phyloP scores from a whole-genome alignment of 2,888 invertebrate species.

The Caenorhabditis parvicauda region DNA sequence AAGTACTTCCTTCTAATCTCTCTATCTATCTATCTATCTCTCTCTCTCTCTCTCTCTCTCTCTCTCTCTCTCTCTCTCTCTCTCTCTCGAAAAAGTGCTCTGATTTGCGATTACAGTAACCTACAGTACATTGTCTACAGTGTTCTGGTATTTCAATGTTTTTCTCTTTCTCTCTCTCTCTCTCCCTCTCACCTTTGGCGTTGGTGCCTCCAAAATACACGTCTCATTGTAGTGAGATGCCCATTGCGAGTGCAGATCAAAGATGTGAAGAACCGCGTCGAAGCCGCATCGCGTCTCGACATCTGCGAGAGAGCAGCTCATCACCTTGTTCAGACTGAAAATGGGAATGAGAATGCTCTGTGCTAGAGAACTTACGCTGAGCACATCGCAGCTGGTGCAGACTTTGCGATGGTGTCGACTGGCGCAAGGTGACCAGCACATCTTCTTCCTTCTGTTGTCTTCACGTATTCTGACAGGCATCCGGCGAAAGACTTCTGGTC shows the following conservation, averaged over 20 bases:
- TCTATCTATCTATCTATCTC: no score
- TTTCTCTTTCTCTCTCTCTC: not conserved
- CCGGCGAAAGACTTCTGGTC: slow-evolving; percentile 34
- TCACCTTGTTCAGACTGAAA: slow-evolving; percentile 42
- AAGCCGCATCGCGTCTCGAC: slow-evolving; percentile 49
- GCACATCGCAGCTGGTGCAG: slow-evolving; percentile 46
- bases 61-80: no score
- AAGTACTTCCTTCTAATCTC: not conserved
- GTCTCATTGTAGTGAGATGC: slow-evolving; percentile 40
- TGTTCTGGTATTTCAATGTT: not conserved
- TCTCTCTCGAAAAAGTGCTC: no score
- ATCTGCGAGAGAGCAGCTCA: slow-evolving; percentile 35
- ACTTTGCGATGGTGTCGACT: slow-evolving; percentile 43
- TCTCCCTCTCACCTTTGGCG: slow-evolving; percentile 16
- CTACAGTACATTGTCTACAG: no score
- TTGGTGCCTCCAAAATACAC: slow-evolving; percentile 35
- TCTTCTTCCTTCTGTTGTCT: slow-evolving; percentile 30
- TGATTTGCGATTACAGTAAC: no score
- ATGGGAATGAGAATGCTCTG: not conserved
- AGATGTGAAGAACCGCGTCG: slow-evolving; percentile 57
- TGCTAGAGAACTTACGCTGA: slow-evolving; percentile 24
- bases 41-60: no score
- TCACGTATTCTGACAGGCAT: slow-evolving; percentile 39
- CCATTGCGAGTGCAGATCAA: slow-evolving; percentile 50
- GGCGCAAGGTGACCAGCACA: slow-evolving; percentile 46